A percentile compares a stretch with the other conserved stretches of the same genome.
These are phyloP conservation scores for Clarias fuscus DNA, from an alignment of 2,797 vertebrate genomes.

Conservation along the genomic window DNA sequence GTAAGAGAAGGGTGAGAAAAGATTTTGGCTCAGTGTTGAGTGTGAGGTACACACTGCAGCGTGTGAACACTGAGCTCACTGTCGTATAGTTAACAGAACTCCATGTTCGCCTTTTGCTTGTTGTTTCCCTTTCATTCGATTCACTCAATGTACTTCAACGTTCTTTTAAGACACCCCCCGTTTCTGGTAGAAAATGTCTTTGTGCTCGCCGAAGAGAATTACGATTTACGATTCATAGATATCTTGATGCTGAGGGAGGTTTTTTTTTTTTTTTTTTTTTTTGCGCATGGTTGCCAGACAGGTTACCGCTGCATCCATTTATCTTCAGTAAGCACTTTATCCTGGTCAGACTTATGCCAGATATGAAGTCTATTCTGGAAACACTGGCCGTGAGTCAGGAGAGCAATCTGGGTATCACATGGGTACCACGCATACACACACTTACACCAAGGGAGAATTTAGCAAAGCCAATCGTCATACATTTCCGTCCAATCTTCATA, in stretches of 20 bases:
- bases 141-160: neutral
- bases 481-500: neutral
- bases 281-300: neutral
- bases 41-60: constrained; percentile 4
- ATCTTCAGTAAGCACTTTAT: neutral
- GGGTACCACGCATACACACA: neutral
- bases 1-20: neutral
- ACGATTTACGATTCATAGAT: neutral
- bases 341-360: neutral
- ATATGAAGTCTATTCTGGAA: neutral
- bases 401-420: neutral
- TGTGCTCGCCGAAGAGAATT: neutral
- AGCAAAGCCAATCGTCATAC: neutral
- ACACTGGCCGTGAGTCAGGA: neutral
- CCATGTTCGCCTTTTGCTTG: neutral
- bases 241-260: neutral
- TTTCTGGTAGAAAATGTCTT: neutral
- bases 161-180: neutral
- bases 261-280: neutral
- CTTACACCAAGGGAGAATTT: neutral
- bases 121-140: neutral
- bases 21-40: neutral
- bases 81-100: constrained; percentile 4
- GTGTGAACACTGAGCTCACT: constrained; percentile 8
- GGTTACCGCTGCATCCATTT: neutral